These are phyloP conservation scores for Halcyon chelicuti DNA, from an alignment of 2,797 vertebrate genomes.

Conservation along the genomic window DNA sequence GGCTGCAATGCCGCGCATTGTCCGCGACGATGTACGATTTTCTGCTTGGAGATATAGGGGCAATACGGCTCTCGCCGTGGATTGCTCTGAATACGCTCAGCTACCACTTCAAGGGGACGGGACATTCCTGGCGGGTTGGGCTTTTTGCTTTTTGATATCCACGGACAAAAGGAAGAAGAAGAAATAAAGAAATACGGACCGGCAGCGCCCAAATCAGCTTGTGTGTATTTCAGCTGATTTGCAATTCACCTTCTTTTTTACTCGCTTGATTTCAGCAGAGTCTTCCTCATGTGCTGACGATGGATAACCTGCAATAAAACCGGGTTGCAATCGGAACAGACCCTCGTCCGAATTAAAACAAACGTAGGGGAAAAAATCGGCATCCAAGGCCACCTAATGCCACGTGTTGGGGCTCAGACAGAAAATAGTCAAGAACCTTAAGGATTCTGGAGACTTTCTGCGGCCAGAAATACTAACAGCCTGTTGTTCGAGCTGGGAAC, in stretches of 20 bases:
- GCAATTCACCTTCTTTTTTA: not conserved
- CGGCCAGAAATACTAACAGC: not conserved
- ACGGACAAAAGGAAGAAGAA: not conserved
- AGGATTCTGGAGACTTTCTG: not conserved
- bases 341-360: not conserved
- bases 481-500: not conserved
- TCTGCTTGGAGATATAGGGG: constrained; percentile 35
- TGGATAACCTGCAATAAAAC: not conserved
- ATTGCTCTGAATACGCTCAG: not conserved
- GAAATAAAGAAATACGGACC: not conserved
- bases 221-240: not conserved
- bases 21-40: constrained; percentile 43
- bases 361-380: not conserved
- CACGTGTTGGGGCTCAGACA: not conserved
- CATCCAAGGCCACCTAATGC: not conserved
- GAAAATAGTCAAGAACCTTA: not conserved
- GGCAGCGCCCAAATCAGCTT: not conserved
- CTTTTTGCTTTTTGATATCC: not conserved
- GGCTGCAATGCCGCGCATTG: not conserved
- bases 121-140: not conserved
- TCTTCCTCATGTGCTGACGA: not conserved
- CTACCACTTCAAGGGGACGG: not conserved
- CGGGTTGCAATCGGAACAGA: not conserved
- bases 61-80: not conserved
- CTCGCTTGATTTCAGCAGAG: fast-evolving